Conservation (phyloP, 2,113 vertebrate species). For the Irena cyanogastra region DNA sequence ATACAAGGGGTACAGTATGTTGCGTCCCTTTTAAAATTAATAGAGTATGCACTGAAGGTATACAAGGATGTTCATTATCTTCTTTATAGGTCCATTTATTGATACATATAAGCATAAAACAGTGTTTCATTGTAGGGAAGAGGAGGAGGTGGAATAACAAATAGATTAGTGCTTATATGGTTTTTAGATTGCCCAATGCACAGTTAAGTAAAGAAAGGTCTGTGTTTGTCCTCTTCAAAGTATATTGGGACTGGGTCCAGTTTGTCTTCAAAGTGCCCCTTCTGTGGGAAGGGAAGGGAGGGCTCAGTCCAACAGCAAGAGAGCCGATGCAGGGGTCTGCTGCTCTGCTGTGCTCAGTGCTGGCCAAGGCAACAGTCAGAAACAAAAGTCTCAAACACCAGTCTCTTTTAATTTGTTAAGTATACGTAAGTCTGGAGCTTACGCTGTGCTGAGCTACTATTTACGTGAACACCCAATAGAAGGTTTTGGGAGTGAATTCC, state of each 20-base stretch:
- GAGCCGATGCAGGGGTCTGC: neutral
- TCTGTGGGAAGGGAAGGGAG: neutral
- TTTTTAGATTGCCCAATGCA: neutral
- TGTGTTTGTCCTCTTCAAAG: constrained; percentile 10
- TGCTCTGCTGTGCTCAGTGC: neutral
- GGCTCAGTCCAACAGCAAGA: neutral
- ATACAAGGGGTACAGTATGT: constrained; percentile 36
- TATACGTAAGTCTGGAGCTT: neutral
- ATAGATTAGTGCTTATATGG: constrained; percentile 8
- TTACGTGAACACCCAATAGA: neutral
- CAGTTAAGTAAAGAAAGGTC: constrained; percentile 23
- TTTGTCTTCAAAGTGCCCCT: constrained; percentile 12
- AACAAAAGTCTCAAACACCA: too few species aligned
- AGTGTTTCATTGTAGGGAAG: constrained; percentile 10
- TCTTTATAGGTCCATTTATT: constrained; percentile 59
- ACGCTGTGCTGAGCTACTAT: neutral
- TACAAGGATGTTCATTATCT: constrained; percentile 51
- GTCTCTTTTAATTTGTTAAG: neutral
- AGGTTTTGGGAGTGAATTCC: neutral
- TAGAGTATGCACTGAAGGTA: constrained; percentile 13
- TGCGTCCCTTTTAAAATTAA: constrained; percentile 45
- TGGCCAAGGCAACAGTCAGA: neutral
- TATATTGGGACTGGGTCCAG: constrained; percentile 33
- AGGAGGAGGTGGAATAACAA: neutral
- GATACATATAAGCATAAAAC: constrained; percentile 50